Evolutionary conservation across 23 tunicate species (phyloP), one percentile per base, ranked within the genome.

Genomic region (Trididemnum nubilum): DNA sequence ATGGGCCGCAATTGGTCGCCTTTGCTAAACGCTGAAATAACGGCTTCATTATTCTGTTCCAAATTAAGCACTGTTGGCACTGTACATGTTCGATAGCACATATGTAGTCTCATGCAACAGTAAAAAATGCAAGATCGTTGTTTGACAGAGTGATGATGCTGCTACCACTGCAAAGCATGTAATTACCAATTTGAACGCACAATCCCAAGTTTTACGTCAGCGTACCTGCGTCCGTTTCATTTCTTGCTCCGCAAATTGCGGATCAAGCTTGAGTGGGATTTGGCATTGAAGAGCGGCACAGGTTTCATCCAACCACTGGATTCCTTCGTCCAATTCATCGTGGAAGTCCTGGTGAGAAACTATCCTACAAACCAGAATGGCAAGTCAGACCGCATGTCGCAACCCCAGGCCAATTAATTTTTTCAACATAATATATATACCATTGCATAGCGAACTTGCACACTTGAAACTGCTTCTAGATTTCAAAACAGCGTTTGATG

Each of bases 161-260:
- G n/a, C n/a, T n/a, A n/a, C n/a, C n/a, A n/a, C n/a, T n/a, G n/a
- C n/a, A n/a, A n/a, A n/a, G n/a, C n/a, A n/a, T n/a, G n/a, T n/a
- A n/a, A n/a, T n/a, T n/a, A n/a, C n/a, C n/a, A n/a, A n/a, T n/a
- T n/a, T n/a, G n/a, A n/a, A n/a, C n/a, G n/a, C n/a, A n/a, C n/a
- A n/a, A n/a, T n/a, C n/a, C n/a, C n/a, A n/a, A n/a, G n/a, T n/a
- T n/a, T n/a, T n/a, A n/a, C n/a, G n/a, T n/a, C n/a, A n/a, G n/a
- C n/a, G n/a, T 31, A 93, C 98, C 77, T 93, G 93, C 25, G 88
- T 35, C 61, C 86, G 88, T 70, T 93, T 93, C 9, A 87, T 93
- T 84, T 93, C 98, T 64, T 93, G 89, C 69, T 93, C 89, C 0
- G 88, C 89, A 67, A 86, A 83, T 52, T 93, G 89, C 26, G 98